These are phyloP conservation scores for Parauchenoglanis punctatus DNA, from an alignment of 2,797 vertebrate genomes.

Conservation along the genomic window DNA sequence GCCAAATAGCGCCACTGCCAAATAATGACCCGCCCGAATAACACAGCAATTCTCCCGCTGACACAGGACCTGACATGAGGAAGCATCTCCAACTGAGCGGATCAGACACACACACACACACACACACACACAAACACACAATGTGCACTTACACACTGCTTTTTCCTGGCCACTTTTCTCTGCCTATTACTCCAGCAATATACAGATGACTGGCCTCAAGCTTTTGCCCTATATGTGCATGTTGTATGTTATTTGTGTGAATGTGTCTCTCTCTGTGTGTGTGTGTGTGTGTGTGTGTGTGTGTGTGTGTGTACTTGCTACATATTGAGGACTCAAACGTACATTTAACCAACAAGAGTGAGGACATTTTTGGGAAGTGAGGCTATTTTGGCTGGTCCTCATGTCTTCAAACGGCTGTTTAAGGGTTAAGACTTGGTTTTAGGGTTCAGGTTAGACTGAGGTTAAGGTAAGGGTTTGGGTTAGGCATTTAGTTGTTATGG, in stretches of 20 bases:
- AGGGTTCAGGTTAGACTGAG: too few relatives aligned
- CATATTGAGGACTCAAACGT: too few relatives aligned
- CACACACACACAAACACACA: conserved; percentile 32
- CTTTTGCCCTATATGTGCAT: conserved; percentile 41
- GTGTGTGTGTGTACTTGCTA: background rate
- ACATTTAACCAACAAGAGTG: too few relatives aligned
- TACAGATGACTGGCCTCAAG: conserved; percentile 36
- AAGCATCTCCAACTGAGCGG: conserved; percentile 22
- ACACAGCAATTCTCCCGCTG: conserved; percentile 51
- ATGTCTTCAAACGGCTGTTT: too few relatives aligned
- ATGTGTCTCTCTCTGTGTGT: too few relatives aligned
- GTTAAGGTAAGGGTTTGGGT: too few relatives aligned
- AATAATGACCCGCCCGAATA: conserved; percentile 57
- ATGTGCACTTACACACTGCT: background rate
- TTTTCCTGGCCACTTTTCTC: conserved; percentile 43
- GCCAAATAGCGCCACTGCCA: conserved; percentile 48
- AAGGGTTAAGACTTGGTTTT: too few relatives aligned
- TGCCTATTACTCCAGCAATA: conserved; percentile 28
- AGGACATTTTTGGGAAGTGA: too few relatives aligned
- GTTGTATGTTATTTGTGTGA: conserved; percentile 26
- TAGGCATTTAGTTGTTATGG: too few relatives aligned
- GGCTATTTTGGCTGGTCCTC: too few relatives aligned
- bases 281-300: conserved; percentile 19
- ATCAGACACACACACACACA: conserved; percentile 26
- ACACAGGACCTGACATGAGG: conserved; percentile 28